These are phyloP conservation scores for Steinernema feltiae DNA, from an alignment of 1,140 invertebrate genomes.

Conservation along the genomic window DNA sequence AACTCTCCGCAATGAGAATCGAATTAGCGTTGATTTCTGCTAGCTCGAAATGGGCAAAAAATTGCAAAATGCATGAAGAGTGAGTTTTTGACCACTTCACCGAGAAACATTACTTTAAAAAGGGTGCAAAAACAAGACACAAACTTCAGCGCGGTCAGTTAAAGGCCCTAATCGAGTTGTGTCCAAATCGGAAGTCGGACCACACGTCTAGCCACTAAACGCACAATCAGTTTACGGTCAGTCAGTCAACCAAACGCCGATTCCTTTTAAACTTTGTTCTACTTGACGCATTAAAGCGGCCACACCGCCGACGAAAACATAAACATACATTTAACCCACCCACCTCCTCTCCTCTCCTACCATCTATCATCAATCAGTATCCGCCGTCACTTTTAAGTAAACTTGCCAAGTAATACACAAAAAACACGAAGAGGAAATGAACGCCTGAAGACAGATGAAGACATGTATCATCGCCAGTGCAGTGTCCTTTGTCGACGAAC, in stretches of 20 bases:
- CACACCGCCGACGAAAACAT: no score
- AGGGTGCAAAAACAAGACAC: not conserved
- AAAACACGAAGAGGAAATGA: no score
- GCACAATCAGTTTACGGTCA: not conserved
- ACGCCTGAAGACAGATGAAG: no score
- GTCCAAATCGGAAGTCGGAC: not conserved
- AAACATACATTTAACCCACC: no score
- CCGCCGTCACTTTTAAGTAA: no score
- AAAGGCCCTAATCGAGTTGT: not conserved
- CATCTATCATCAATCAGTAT: no score
- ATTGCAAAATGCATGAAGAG: not conserved
- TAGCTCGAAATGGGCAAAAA: not conserved
- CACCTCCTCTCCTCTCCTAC: no score
- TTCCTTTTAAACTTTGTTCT: not conserved
- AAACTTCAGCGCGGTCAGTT: not conserved
- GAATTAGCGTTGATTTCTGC: conserved; percentile 13
- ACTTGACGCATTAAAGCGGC: no score
- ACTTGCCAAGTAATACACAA: no score
- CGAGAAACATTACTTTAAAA: not conserved
- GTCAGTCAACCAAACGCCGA: not conserved
- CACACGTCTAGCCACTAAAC: conserved; percentile 1
- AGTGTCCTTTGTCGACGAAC: no score
- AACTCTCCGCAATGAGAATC: conserved; percentile 2
- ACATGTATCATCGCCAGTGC: no score
- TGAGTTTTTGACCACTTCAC: not conserved